A percentile compares a stretch with the other conserved stretches of the same genome.
Conservation (phyloP, 2,888 invertebrate species). For the Thymelicus lineola region DNA sequence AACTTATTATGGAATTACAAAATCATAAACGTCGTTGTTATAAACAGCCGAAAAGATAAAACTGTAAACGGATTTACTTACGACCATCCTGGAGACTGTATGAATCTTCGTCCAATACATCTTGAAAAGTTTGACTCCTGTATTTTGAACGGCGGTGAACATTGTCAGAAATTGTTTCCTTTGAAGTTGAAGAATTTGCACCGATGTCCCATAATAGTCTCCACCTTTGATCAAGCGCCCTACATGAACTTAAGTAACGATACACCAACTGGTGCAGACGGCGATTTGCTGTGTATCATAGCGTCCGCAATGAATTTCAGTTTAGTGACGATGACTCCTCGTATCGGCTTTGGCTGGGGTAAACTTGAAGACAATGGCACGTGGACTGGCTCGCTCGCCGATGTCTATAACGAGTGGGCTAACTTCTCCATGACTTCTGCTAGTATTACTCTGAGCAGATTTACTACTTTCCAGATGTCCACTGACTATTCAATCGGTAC, state of each 20-base stretch:
- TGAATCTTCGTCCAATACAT: conserved; percentile 54
- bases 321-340: conserved; percentile 61
- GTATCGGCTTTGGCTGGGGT: conserved; percentile 66
- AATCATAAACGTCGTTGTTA: conserved; percentile 64
- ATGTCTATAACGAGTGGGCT: conserved; percentile 63
- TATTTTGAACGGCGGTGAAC: conserved; percentile 34
- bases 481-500: conserved; percentile 51
- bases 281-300: conserved; percentile 62
- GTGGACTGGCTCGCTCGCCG: conserved; percentile 72
- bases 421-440: conserved; percentile 74
- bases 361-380: conserved; percentile 56
- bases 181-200: conserved; percentile 62
- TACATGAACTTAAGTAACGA: conserved; percentile 62
- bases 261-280: conserved; percentile 63
- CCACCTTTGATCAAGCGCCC: conserved; percentile 66
- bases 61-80: conserved; percentile 59
- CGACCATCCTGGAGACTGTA: conserved; percentile 57
- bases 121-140: conserved; percentile 48
- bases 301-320: conserved; percentile 62
- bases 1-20: conserved; percentile 61
- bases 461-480: conserved; percentile 64
- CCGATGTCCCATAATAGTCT: conserved; percentile 61
- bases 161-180: conserved; percentile 53
- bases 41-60: conserved; percentile 49
- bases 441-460: conserved; percentile 61